Evolutionary conservation across 92 coral and sea anemone species (phyloP).

Genomic region (Umimayanthus kanabou): DNA sequence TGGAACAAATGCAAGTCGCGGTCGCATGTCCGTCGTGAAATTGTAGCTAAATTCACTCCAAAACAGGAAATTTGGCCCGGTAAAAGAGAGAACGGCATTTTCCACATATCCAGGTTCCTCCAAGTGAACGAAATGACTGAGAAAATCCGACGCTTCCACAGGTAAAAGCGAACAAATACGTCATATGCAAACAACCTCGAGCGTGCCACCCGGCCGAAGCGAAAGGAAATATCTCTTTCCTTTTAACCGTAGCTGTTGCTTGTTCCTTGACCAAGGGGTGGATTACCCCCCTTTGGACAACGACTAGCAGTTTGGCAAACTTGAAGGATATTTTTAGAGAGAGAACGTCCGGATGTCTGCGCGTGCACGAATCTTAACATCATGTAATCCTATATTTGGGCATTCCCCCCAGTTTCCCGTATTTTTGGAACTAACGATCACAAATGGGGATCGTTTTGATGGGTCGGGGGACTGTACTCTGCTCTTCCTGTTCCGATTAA

Average conservation of each 20-base stretch:
- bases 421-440: conserved; percentile 44
- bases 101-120: conserved; percentile 73
- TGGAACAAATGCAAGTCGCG: conserved; percentile 99
- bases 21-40: conserved; percentile 99
- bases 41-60: conserved; percentile 98
- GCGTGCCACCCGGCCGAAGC: conserved; percentile 86
- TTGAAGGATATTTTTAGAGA: conserved; percentile 46
- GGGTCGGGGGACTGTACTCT: conserved; percentile 32
- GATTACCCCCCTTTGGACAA: conserved; percentile 68
- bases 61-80: conserved; percentile 96
- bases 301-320: conserved; percentile 28
- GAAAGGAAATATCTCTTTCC: conserved; percentile 62
- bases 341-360: conserved; percentile 43
- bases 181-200: conserved; percentile 84
- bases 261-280: conserved; percentile 67
- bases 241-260: conserved; percentile 60
- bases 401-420: conserved; percentile 45
- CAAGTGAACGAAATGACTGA: conserved; percentile 71
- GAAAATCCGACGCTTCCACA: conserved; percentile 56
- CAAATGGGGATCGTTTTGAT: not conserved
- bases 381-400: conserved; percentile 34
- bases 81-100: conserved; percentile 77
- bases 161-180: conserved; percentile 70
- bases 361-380: conserved; percentile 43
- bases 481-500: not conserved